Base-by-base conservation (phyloP, 2,888 invertebrate species). In the Archips crataeganus region DNA sequence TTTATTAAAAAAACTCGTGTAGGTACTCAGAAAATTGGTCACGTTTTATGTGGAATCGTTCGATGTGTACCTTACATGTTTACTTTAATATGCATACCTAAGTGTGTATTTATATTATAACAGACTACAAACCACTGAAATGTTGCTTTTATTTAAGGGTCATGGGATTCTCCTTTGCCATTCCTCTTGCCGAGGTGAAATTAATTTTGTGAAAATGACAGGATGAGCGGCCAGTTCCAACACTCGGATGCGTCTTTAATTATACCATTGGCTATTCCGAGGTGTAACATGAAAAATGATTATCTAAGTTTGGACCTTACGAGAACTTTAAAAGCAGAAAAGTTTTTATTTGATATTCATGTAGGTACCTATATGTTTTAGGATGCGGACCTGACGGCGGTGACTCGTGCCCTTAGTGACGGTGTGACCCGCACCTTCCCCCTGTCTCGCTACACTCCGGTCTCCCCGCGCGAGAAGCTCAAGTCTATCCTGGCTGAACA, bases 371-470 rank as follows among this genome's bases (percentile, higher is more conserved):
- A 79, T 82, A 54, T 68, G 80, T 86, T 82, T 42, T 89, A 97
- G 97, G 96, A 97, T 79, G 96, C 96, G 39, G 97, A 98, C 88
- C 93, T 98, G 84, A 96, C 96, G 75, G 96, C 97, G 54, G 97
- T 97, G 77, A 95, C 97, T 67, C 96, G 97, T 76, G 96, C 97
- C 42, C 94, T 98, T 78, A 96, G 96, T 75, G 97, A 98, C 87
- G 96, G 97, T 71, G 96, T 97, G 63, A 96, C 96, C 65, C 96
- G 97, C 83, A 97, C 98, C 71, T 98, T 98, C 94, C 98, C 98
- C 32, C 95, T 98, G 90, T 94, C 96, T 34, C 96, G 97, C 90
- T 98, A 98, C 93, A 97, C 97, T 3, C 97, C 98, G 1, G 97
- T 98, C 60, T 97, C 97, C 1, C 96, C 96, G 62, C 94, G 95